Base-by-base conservation (phyloP, 2,888 invertebrate species). In the Callyntrura sp. region DNA sequence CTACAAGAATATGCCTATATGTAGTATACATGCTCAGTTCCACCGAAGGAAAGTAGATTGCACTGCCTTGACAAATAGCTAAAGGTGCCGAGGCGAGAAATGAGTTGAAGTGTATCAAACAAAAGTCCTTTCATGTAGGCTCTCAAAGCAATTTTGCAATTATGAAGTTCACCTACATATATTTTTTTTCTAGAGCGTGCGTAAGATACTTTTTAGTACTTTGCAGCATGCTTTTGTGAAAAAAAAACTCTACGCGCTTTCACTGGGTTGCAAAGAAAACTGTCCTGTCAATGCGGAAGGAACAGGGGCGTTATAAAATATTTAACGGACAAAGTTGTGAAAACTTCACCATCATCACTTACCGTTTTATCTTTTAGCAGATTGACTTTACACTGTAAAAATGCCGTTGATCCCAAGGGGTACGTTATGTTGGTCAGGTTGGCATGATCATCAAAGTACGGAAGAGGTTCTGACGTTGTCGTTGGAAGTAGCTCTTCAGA, bases 321-420 rank as follows among this genome's bases (percentile, higher is more conserved):
- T 73, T 43, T 73, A 73, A 73, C 48, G 45, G 45, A 28, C 25
- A 62, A 60, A 81, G 43, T 62, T 81, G 45, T 43, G 45, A 81
- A 81, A 62, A 23, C 62, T 43, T 79, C 35, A 35, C 48, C n/a
- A 76, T 83, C 84, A 82, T 82, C 73, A 91, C 91, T 95, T 92
- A 96, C 96, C 94, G 96, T 96, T 94, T 96, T 96, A 92, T 96
- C 96, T 51, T 96, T 96, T 90, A 97, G 94, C 92, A 96, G 96
- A 93, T 96, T 96, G 35, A 97, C 96, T 91, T 96, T 95, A 94
- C 97, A 97, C 93, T 96, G 96, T 81, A 97, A 94, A 92, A 96
- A 95, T 4, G 96, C 96, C 45, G 95, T 95, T 85, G 96, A 96
- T 3, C 96, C 96, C 11, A 97, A 94, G 94, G 97, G 97, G 0